phyloP scores from a whole-genome alignment of 2,113 vertebrate genomes.

The Oxyruncus cristatus region DNA sequence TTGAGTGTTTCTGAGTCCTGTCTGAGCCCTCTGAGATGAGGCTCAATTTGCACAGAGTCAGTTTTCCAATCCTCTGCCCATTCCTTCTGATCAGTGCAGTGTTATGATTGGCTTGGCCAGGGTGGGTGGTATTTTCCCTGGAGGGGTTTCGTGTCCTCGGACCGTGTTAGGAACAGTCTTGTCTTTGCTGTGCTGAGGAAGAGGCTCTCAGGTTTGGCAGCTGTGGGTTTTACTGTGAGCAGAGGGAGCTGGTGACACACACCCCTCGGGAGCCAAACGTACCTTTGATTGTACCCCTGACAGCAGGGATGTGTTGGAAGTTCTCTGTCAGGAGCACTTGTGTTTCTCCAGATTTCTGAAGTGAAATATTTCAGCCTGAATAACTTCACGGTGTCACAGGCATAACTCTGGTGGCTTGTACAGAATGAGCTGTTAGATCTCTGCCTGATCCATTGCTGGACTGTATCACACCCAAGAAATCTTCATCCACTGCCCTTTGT shows the following conservation, averaged over 20 bases:
- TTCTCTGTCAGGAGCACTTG: neutral
- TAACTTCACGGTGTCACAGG: neutral
- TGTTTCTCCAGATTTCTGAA: neutral
- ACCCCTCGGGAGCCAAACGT: neutral
- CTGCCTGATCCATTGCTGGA: neutral
- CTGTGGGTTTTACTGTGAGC: neutral
- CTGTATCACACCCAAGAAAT: neutral
- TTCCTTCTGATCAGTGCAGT: accelerated
- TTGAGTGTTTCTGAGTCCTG: neutral
- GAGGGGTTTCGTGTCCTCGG: neutral
- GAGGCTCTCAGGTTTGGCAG: neutral
- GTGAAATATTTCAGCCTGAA: neutral
- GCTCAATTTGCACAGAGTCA: neutral
- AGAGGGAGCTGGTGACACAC: neutral
- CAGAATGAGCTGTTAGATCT: neutral
- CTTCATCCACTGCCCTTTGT: neutral
- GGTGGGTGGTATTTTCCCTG: neutral
- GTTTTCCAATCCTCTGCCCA: neutral
- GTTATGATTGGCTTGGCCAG: neutral
- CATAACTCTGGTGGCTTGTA: neutral
- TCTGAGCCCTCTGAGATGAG: neutral
- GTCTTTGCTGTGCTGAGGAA: neutral
- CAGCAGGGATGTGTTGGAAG: neutral
- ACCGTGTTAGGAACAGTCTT: neutral
- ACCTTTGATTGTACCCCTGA: neutral